Evolutionary conservation across 2,888 invertebrate species (phyloP).

Genomic region (Ptychoptera albimana): DNA sequence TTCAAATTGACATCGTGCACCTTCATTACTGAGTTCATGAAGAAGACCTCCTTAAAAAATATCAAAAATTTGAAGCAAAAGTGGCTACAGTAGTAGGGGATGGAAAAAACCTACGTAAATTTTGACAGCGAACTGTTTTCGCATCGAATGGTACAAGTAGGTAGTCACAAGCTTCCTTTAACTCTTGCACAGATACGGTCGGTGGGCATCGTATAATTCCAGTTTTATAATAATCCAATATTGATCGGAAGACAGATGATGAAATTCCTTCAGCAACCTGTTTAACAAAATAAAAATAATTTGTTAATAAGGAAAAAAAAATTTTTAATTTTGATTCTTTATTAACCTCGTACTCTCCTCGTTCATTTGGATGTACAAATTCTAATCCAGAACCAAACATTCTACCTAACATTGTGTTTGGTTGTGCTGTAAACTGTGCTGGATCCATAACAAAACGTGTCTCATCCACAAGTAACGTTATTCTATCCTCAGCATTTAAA

Average conservation of each 20-base stretch:
- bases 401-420: slow-evolving; percentile 97
- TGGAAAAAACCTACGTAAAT: slow-evolving; percentile 82
- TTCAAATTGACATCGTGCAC: slow-evolving; percentile 95
- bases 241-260: slow-evolving; percentile 85
- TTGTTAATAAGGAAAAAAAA: slow-evolving; percentile 55
- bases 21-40: slow-evolving; percentile 97
- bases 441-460: slow-evolving; percentile 90
- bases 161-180: slow-evolving; percentile 97
- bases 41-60: slow-evolving; percentile 59
- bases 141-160: slow-evolving; percentile 95
- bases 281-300: too few species aligned
- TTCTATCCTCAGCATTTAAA: slow-evolving; percentile 45
- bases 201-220: slow-evolving; percentile 90
- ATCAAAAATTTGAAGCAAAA: background rate
- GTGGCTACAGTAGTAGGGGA: too few species aligned
- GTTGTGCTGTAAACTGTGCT: slow-evolving; percentile 81
- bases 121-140: slow-evolving; percentile 87
- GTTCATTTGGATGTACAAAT: slow-evolving; percentile 86
- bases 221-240: slow-evolving; percentile 86
- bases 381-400: slow-evolving; percentile 91
- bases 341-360: slow-evolving; percentile 84
- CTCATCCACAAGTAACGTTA: slow-evolving; percentile 92
- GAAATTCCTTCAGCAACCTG: slow-evolving; percentile 87
- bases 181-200: slow-evolving; percentile 86
- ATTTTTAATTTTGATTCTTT: slow-evolving; percentile 41